Evolutionary conservation across 2,797 vertebrate species (phyloP).

Genomic region (Sphenodon punctatus): DNA sequence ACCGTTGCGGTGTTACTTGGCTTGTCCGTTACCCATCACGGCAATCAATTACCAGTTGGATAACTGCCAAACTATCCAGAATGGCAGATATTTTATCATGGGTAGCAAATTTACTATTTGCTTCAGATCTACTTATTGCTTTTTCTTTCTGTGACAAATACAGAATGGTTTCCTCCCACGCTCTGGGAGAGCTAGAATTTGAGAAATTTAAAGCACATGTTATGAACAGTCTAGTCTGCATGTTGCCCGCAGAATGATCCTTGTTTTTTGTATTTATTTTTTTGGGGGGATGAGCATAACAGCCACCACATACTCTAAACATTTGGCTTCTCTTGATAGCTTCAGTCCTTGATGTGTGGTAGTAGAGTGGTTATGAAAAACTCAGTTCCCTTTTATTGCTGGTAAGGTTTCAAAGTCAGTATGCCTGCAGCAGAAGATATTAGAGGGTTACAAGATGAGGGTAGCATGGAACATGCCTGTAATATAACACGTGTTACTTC

Average conservation of each 20-base stretch:
- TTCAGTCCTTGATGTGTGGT: background rate
- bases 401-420: slow-evolving; percentile 17
- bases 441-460: background rate
- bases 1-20: too few species aligned
- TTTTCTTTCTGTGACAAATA: slow-evolving; percentile 30
- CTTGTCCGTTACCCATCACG: too few species aligned
- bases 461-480: background rate
- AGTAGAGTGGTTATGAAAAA: background rate
- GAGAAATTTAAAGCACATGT: slow-evolving; percentile 36
- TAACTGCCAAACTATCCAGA: too few species aligned
- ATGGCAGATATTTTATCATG: too few species aligned
- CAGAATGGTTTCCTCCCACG: background rate
- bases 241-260: slow-evolving; percentile 18
- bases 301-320: background rate
- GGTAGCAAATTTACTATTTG: too few species aligned
- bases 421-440: slow-evolving; percentile 28
- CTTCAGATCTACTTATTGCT: slow-evolving; percentile 16
- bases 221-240: slow-evolving; percentile 24
- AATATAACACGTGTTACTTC: background rate
- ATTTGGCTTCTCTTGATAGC: background rate
- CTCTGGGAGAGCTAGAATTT: background rate
- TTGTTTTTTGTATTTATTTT: background rate
- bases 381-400: background rate
- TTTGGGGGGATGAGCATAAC: slow-evolving; percentile 17
- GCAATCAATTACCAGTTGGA: too few species aligned